Evolutionary conservation across 2,797 vertebrate species (phyloP).

Genomic region (Lindbergichthys nudifrons): DNA sequence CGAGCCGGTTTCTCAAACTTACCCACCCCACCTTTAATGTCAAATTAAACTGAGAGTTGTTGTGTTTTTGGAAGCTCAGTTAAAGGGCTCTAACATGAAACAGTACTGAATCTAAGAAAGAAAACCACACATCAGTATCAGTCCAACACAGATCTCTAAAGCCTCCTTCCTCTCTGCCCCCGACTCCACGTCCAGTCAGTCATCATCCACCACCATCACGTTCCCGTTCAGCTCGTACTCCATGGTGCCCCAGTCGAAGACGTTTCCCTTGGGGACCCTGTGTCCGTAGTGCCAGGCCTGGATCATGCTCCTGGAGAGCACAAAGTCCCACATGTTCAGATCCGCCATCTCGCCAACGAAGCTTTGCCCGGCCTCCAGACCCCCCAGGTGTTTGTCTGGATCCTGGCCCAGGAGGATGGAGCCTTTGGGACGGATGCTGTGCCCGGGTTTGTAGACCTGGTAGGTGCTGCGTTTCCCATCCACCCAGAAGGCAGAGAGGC

Average conservation of each 20-base stretch:
- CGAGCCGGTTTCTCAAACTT: no score
- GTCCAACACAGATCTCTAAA: slow-evolving; percentile 36
- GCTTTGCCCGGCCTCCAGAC: slow-evolving; percentile 78
- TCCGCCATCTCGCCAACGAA: slow-evolving; percentile 84
- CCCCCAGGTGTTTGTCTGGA: slow-evolving; percentile 79
- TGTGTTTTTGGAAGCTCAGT: not conserved
- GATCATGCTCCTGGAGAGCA: slow-evolving; percentile 70
- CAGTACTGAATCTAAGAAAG: slow-evolving; percentile 28
- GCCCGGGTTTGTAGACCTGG: slow-evolving; percentile 84
- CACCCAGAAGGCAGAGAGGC: slow-evolving; percentile 82
- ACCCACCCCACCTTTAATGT: no score
- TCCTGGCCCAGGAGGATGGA: slow-evolving; percentile 85
- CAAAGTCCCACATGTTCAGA: slow-evolving; percentile 84
- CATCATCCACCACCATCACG: slow-evolving; percentile 83
- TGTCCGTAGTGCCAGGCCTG: slow-evolving; percentile 69
- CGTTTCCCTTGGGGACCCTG: slow-evolving; percentile 54
- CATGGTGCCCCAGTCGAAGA: slow-evolving; percentile 82
- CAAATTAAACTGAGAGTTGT: not conserved
- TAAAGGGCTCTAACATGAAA: slow-evolving; percentile 13
- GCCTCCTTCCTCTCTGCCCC: slow-evolving; percentile 1
- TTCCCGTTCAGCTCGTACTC: slow-evolving; percentile 76
- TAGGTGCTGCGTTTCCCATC: slow-evolving; percentile 79
- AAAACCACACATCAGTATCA: slow-evolving; percentile 31
- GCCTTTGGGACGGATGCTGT: slow-evolving; percentile 64
- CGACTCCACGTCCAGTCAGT: slow-evolving; percentile 67